Conservation (phyloP, 2,888 invertebrate genomes). For the Nymphalis polychloros region DNA sequence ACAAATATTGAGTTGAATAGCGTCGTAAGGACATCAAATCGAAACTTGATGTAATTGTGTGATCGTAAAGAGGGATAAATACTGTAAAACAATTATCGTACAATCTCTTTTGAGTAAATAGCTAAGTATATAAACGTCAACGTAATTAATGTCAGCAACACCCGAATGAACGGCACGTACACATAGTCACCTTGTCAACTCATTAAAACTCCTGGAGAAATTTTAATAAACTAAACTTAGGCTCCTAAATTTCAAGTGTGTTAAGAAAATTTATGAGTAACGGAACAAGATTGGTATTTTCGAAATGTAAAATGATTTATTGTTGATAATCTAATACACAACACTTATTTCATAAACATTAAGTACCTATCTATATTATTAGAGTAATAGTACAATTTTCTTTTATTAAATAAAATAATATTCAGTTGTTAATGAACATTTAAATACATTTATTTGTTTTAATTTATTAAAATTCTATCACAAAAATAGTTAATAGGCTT, state of each 20-base stretch:
- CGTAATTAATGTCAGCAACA: conserved; percentile 43
- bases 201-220: conserved; percentile 55
- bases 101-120: conserved; percentile 15
- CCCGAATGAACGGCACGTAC: conserved; percentile 51
- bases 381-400: too few species aligned
- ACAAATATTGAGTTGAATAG: too few species aligned
- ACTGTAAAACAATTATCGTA: background rate
- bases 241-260: conserved; percentile 2
- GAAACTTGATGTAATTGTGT: background rate
- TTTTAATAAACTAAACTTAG: conserved; percentile 34
- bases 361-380: too few species aligned
- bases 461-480: background rate
- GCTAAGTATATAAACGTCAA: conserved; percentile 22
- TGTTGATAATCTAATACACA: too few species aligned
- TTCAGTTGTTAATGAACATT: too few species aligned
- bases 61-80: too few species aligned
- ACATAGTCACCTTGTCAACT: conserved; percentile 50
- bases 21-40: background rate
- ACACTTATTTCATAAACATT: too few species aligned
- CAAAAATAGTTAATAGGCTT: background rate
- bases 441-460: too few species aligned
- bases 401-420: too few species aligned
- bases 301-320: too few species aligned
- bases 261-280: conserved; percentile 4
- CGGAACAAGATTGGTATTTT: background rate